phyloP scores from a whole-genome alignment of 2,888 invertebrate species.

The Melangyna quadrimaculata region DNA sequence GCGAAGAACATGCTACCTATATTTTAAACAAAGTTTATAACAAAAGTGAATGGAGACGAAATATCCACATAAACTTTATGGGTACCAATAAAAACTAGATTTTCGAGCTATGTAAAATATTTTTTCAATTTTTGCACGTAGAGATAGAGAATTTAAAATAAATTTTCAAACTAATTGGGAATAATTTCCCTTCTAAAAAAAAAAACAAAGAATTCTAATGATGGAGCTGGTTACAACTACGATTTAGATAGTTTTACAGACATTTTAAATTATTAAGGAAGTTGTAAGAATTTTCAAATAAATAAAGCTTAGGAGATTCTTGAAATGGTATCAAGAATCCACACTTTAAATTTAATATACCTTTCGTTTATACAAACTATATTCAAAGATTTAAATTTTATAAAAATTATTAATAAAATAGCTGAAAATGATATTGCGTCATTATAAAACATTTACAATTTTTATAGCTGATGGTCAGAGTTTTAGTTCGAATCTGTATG shows the following conservation, averaged over 20 bases:
- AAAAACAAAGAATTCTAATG: neutral
- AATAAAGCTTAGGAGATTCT: neutral
- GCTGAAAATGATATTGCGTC: no score
- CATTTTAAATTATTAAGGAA: neutral
- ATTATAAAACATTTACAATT: no score
- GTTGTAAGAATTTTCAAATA: neutral
- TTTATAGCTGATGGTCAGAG: no score
- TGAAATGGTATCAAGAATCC: no score
- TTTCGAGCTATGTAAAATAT: neutral
- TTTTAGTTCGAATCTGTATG: no score
- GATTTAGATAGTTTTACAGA: neutral
- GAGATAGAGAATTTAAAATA: neutral
- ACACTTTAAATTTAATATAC: no score
- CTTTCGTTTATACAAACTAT: no score
- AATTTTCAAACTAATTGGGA: neutral
- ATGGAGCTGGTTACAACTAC: neutral
- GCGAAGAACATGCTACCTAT: neutral
- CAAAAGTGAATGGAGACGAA: conserved; percentile 5
- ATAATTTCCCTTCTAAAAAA: neutral
- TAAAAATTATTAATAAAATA: no score
- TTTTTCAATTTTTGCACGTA: neutral
- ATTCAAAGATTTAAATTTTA: no score
- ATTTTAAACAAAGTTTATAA: no score
- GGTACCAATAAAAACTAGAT: neutral
- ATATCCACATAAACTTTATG: neutral